Evolutionary conservation across 2,797 vertebrate genomes (phyloP).

Genomic region (Sebastes cheni): DNA sequence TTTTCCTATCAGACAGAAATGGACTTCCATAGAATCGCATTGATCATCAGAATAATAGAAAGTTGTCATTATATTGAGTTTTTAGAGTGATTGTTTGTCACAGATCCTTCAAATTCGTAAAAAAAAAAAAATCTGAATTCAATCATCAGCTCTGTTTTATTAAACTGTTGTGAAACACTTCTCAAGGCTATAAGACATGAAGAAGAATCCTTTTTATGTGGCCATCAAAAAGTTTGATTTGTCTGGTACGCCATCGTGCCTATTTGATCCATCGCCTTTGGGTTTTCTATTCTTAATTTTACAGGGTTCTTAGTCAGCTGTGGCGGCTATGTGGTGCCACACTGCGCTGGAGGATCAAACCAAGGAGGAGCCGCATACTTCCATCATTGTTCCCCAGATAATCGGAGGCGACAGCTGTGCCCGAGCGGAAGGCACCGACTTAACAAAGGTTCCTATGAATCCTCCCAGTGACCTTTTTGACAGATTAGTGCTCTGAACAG

Average conservation of each 20-base stretch:
- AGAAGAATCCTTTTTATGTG: neutral
- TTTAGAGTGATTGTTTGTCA: too few relatives aligned
- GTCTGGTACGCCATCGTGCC: neutral
- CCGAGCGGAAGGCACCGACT: slow-evolving; percentile 1
- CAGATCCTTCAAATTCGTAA: too few relatives aligned
- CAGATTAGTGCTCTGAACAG: slow-evolving; percentile 63
- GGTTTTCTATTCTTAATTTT: slow-evolving; percentile 14
- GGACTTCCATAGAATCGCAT: too few relatives aligned
- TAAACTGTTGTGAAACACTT: neutral
- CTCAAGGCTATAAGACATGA: neutral
- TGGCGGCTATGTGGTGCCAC: slow-evolving; percentile 19
- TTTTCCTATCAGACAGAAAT: too few relatives aligned
- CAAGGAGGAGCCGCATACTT: neutral
- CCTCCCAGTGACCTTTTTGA: slow-evolving; percentile 55
- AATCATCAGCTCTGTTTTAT: too few relatives aligned
- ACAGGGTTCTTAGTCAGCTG: neutral
- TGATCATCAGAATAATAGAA: too few relatives aligned
- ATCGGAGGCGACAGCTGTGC: slow-evolving; percentile 60
- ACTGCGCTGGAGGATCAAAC: slow-evolving; percentile 28
- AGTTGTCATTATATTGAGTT: too few relatives aligned
- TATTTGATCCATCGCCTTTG: neutral
- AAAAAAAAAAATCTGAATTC: too few relatives aligned
- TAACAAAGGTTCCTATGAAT: slow-evolving; percentile 46
- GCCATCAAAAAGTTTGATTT: neutral
- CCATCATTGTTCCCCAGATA: slow-evolving; percentile 40